Base-by-base conservation (phyloP, 2,888 invertebrate species). In the Galerucella pusilla region DNA sequence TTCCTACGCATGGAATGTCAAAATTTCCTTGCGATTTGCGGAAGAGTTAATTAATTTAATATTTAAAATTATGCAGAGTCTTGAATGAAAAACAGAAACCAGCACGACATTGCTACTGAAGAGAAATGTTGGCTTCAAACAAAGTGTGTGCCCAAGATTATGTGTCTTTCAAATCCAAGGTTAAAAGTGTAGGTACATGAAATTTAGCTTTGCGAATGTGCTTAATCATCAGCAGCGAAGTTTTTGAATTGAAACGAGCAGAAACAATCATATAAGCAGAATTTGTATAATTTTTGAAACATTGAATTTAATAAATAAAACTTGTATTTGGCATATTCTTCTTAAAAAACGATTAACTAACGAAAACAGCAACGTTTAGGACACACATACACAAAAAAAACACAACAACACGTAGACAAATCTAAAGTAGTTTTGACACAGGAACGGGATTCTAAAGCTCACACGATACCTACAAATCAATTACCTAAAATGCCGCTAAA, bases 401-500 rank as follows among this genome's bases (percentile, higher is more conserved):
- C 20, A 20, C 28, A 28, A 28, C 35, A 52, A 73, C 73, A 79
- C 70, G 75, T 74, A 80, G 82, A 73, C 60, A 60, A 59, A 72
- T 73, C 75, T 75, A 71, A 59, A 20, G 5, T 14, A 49, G 6
- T 54, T 25, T 63, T 20, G 64, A 71, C 28, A 75, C 75, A 64
- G 74, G 74, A 74, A 77, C 76, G 75, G 67, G 72, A 75, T 72
- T 64, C 67, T 70, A 76, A 70, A 74, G 75, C 71, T 70, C 70
- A 73, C 72, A 72, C 59, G 69, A 71, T 46, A 70, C 76, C 76
- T 76, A 71, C 73, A 69, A 73, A 68, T 71, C 64, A 61, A 52
- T 67, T 76, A 75, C 76, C 78, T 78, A 78, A 72, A 71, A 73
- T 67, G 71, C 75, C 65, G 73, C 76, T 75, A 75, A 75, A 75